Conservation (phyloP, 2,888 invertebrate species). For the Synanthedon tipuliformis region DNA sequence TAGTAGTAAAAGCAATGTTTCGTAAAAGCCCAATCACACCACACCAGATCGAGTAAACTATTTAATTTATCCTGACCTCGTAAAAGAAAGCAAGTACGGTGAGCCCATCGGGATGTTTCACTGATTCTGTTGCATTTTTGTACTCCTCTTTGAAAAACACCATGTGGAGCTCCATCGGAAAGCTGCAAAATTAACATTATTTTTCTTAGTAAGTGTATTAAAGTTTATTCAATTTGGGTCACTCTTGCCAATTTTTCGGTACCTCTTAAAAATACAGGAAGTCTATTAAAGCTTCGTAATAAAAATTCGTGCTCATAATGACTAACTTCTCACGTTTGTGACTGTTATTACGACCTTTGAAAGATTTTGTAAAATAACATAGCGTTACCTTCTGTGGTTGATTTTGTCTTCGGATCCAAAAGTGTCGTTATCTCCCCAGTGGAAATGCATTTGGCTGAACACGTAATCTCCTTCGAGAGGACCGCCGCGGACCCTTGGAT, state of each 20-base stretch:
- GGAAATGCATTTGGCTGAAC: conserved; percentile 84
- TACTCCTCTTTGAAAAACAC: conserved; percentile 80
- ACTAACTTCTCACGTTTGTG: too few relatives aligned
- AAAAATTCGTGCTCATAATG: too few relatives aligned
- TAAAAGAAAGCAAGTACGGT: conserved; percentile 84
- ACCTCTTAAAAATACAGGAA: too few relatives aligned
- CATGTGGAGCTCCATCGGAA: conserved; percentile 82
- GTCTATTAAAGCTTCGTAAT: too few relatives aligned
- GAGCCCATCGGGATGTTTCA: conserved; percentile 77
- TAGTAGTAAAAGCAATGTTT: too few relatives aligned
- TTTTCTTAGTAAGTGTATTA: too few relatives aligned
- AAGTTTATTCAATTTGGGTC: too few relatives aligned
- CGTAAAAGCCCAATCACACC: too few relatives aligned
- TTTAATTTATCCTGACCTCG: conserved; percentile 62
- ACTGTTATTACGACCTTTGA: too few relatives aligned
- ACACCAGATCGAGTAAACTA: too few relatives aligned
- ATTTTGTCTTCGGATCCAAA: conserved; percentile 84
- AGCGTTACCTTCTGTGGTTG: conserved; percentile 71
- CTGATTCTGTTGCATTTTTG: conserved; percentile 69
- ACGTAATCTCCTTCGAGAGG: conserved; percentile 74
- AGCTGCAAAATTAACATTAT: conserved; percentile 47
- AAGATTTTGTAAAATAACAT: too few relatives aligned
- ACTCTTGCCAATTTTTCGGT: too few relatives aligned
- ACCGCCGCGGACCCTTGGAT: conserved; percentile 73
- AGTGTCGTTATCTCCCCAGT: conserved; percentile 83